phyloP scores from a whole-genome alignment of 2,888 invertebrate species.

The Lepidochitona cinerea region DNA sequence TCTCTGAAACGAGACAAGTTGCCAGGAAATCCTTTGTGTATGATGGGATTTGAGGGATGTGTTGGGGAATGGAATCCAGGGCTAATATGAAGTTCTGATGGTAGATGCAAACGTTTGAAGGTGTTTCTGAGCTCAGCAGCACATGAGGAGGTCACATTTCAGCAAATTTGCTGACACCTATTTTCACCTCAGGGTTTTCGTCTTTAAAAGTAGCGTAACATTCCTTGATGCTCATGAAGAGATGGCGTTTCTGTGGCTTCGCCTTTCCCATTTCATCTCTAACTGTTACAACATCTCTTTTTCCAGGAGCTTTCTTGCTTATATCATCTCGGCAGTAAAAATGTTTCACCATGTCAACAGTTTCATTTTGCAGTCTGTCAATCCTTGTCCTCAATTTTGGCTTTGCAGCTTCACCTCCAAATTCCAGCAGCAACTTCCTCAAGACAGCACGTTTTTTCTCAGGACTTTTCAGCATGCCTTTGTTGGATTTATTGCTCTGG shows the following conservation, averaged over 20 bases:
- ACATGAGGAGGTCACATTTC: background rate
- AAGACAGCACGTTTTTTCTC: background rate
- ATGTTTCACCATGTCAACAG: background rate
- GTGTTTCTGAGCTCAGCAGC: background rate
- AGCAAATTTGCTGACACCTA: slow-evolving; percentile 10
- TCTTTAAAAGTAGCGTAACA: slow-evolving; percentile 13
- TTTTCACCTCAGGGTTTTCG: slow-evolving; percentile 19
- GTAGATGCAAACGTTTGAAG: slow-evolving; percentile 7
- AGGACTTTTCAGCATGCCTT: background rate
- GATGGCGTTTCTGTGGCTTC: slow-evolving; percentile 1
- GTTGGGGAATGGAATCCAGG: background rate
- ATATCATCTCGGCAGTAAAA: background rate
- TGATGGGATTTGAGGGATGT: background rate
- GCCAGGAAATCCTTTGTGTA: background rate
- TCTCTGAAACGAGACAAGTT: background rate
- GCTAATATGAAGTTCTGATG: slow-evolving; percentile 6
- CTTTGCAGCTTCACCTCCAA: slow-evolving; percentile 17
- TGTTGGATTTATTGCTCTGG: background rate
- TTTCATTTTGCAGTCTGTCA: background rate
- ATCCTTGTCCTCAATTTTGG: slow-evolving; percentile 19
- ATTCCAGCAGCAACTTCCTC: slow-evolving; percentile 13
- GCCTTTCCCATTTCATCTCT: slow-evolving; percentile 15
- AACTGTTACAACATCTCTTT: slow-evolving; percentile 10
- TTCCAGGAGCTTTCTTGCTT: background rate
- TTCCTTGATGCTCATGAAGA: background rate